Conservation (phyloP, 2,113 vertebrate genomes). For the Onychostruthus taczanowskii region DNA sequence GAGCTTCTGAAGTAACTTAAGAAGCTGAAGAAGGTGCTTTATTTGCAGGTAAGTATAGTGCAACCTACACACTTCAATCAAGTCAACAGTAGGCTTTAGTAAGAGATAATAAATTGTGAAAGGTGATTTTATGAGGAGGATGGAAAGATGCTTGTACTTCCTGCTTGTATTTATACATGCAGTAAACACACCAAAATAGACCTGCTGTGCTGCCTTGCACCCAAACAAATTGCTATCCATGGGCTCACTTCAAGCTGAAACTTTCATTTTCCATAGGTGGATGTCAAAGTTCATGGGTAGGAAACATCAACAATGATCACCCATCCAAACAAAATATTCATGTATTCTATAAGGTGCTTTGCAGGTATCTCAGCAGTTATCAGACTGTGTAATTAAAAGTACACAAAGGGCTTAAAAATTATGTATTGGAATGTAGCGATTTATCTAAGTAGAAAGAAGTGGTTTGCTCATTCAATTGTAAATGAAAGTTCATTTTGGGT, state of each 20-base stretch:
- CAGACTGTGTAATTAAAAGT: background rate
- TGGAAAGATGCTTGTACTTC: background rate
- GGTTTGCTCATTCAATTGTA: background rate
- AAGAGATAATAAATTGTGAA: constrained; percentile 37
- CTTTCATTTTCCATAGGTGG: background rate
- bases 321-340: background rate
- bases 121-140: background rate
- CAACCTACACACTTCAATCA: constrained; percentile 63
- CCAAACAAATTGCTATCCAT: background rate
- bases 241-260: background rate
- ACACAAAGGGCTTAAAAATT: background rate
- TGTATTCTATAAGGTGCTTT: background rate
- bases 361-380: background rate
- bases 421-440: background rate
- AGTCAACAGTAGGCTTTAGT: constrained; percentile 25
- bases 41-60: constrained; percentile 46
- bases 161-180: constrained; percentile 13
- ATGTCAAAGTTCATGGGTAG: background rate
- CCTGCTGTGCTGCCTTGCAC: background rate
- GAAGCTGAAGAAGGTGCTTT: constrained; percentile 35
- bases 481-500: background rate
- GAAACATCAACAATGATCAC: background rate
- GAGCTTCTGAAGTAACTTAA: constrained; percentile 10
- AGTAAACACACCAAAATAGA: constrained; percentile 15
- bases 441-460: background rate